phyloP scores from a whole-genome alignment of 2,113 vertebrate species.

The Takifugu flavidus region DNA sequence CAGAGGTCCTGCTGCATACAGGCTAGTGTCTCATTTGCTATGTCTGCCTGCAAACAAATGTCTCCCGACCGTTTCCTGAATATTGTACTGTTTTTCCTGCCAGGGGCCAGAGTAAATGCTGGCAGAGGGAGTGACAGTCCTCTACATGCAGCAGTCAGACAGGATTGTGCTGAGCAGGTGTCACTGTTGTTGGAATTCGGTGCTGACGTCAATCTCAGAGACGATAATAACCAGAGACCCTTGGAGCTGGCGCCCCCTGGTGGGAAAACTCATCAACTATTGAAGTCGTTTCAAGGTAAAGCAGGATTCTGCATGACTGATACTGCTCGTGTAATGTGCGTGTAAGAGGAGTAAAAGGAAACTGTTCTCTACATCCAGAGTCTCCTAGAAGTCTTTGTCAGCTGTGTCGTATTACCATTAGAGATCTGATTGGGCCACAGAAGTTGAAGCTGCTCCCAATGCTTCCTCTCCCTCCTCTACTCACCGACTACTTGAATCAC shows the following conservation, averaged over 20 bases:
- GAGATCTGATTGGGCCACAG: constrained; percentile 48
- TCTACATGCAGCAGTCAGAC: constrained; percentile 51
- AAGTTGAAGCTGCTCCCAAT: constrained; percentile 40
- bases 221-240: constrained; percentile 40
- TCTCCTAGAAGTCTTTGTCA: constrained; percentile 53
- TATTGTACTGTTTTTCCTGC: neutral
- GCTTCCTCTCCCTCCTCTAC: constrained; percentile 53
- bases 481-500: constrained; percentile 54
- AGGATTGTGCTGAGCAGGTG: constrained; percentile 46
- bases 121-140: constrained; percentile 53
- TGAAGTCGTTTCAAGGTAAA: constrained; percentile 51
- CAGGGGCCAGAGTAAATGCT: constrained; percentile 51
- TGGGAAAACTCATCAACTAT: constrained; percentile 41
- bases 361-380: constrained; percentile 17
- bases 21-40: constrained; percentile 21
- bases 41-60: neutral
- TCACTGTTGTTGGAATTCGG: constrained; percentile 54
- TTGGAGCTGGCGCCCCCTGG: constrained; percentile 48
- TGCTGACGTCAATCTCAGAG: constrained; percentile 48
- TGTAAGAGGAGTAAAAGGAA: neutral
- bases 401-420: constrained; percentile 56
- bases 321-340: neutral
- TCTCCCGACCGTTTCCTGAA: too few species aligned
- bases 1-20: constrained; percentile 48
- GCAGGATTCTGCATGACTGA: neutral